Evolutionary conservation across 1,140 invertebrate genomes (phyloP).

Genomic region (Dolichoris vasculosae): DNA sequence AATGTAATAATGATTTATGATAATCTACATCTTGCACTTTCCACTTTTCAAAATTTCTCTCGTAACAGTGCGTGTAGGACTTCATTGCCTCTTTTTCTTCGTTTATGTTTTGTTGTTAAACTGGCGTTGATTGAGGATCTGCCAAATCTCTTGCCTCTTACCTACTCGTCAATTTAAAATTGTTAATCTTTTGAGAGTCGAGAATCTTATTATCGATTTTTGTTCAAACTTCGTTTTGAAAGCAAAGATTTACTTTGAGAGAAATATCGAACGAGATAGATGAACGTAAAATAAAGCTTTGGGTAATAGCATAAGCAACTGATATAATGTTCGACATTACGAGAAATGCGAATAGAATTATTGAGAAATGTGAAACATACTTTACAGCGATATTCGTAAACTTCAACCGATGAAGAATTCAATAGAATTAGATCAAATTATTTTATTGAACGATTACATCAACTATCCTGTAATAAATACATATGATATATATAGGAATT

Average conservation of each 20-base stretch:
- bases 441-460: too few relatives aligned
- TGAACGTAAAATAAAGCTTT: not conserved
- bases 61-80: not conserved
- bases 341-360: not conserved
- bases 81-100: not conserved
- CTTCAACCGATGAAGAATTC: too few relatives aligned
- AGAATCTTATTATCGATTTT: slow-evolving; percentile 34
- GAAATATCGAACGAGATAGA: not conserved
- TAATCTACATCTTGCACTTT: not conserved
- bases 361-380: not conserved
- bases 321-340: not conserved
- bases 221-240: not conserved
- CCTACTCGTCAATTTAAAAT: slow-evolving; percentile 56
- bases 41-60: not conserved
- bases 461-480: too few relatives aligned
- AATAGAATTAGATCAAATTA: too few relatives aligned
- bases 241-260: not conserved
- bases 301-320: not conserved
- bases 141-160: slow-evolving; percentile 46
- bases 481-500: too few relatives aligned
- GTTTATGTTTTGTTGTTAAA: slow-evolving; percentile 4
- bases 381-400: not conserved
- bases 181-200: slow-evolving; percentile 56
- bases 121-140: slow-evolving; percentile 29
- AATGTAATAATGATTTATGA: slow-evolving; percentile 60